Base-by-base conservation (phyloP, 2,113 vertebrate species). In the Xenopus laevis region DNA sequence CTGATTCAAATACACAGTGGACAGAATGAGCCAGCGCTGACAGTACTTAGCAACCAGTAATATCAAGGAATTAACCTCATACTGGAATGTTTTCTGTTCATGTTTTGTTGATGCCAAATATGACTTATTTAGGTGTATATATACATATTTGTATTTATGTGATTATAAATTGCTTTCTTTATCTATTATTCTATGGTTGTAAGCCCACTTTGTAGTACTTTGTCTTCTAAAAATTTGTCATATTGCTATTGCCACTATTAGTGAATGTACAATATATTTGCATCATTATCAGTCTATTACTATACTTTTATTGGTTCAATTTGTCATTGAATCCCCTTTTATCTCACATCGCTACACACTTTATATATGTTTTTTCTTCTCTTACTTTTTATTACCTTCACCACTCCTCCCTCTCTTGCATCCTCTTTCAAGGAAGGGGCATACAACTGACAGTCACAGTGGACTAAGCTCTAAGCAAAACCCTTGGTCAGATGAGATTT, bases 401-500 rank as follows among this genome's bases (percentile, higher is more conserved):
- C 52, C 47, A 50, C 33, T 7, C 63, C 33, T 0, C 66, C 64
- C 20, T 20, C 23, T 70, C 71, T 40, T 11, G 65, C 65, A 16
- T 47, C 13, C 64, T 45, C 21, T 30, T 66, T 60, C 73, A 55
- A 18, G 57, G 45, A 58, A 53, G 55, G 16, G 20, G n/a, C 46
- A 12, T 45, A 17, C 18, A 10, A 7, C 45, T 47, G 65, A 66
- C 71, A 64, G 71, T 58, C 72, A 73, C 71, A 27, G 18, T 33
- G 64, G 72, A 68, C 72, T 68, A 18, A 5, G 71, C 63, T 67
- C 8, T 18, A 67, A 47, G 53, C 65, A 74, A 78, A 81, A 83
- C 83, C 81, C 79, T 72, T 78, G 66, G 74, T 65, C 68, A 76
- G 79, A 82, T 83, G 80, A 87, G 86, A 86, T 85, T 84, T 88